phyloP scores from a whole-genome alignment of 92 coral and sea anemone genomes.

The Isaurus tuberculatus region DNA sequence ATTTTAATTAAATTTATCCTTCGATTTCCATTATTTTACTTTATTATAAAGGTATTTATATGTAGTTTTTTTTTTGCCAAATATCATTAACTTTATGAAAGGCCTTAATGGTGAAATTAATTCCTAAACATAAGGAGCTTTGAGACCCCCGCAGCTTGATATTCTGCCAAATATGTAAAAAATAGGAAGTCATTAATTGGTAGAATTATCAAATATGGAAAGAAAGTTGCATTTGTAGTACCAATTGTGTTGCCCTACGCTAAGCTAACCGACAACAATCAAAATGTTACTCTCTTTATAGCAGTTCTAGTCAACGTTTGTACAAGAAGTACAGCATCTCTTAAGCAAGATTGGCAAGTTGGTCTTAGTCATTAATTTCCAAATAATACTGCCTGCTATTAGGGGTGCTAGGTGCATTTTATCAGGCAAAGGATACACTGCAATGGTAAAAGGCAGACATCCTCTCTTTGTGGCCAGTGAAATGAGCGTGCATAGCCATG shows the following conservation, averaged over 20 bases:
- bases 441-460: slow-evolving; percentile 38
- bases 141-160: slow-evolving; percentile 12
- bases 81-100: neutral
- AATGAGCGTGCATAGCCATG: slow-evolving; percentile 40
- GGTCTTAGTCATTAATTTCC: neutral
- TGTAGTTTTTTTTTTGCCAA: slow-evolving; percentile 1
- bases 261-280: slow-evolving; percentile 7
- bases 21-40: neutral
- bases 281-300: slow-evolving; percentile 13
- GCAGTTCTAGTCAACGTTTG: slow-evolving; percentile 15
- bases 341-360: slow-evolving; percentile 7
- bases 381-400: slow-evolving; percentile 3
- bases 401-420: slow-evolving; percentile 17
- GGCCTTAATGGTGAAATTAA: slow-evolving; percentile 6
- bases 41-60: slow-evolving; percentile 3
- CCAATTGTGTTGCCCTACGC: slow-evolving; percentile 5
- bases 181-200: slow-evolving; percentile 7
- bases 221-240: neutral
- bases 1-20: neutral
- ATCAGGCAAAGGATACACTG: slow-evolving; percentile 41
- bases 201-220: slow-evolving; percentile 10
- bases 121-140: slow-evolving; percentile 13
- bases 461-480: slow-evolving; percentile 52
- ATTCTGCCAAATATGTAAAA: neutral
- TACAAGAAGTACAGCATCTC: slow-evolving; percentile 14